phyloP scores from a whole-genome alignment of 1,140 invertebrate genomes.

The Scaptomyza graminum region DNA sequence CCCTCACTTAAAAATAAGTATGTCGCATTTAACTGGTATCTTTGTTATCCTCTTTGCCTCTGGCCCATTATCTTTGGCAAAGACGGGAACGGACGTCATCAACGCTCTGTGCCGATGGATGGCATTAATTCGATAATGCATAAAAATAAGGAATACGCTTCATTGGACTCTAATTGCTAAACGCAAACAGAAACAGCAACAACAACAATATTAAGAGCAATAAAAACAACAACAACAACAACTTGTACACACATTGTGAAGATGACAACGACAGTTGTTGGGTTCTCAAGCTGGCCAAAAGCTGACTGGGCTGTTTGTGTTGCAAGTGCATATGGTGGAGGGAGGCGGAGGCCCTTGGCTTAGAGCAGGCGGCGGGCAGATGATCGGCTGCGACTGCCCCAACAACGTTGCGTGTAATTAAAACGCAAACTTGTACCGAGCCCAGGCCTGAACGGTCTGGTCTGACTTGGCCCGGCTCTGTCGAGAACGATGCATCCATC shows the following conservation, averaged over 20 bases:
- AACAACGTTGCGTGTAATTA: slow-evolving; percentile 77
- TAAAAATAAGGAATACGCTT: slow-evolving; percentile 80
- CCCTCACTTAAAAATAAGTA: neutral
- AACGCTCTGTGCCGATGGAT: slow-evolving; percentile 59
- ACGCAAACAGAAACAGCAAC: slow-evolving; percentile 63
- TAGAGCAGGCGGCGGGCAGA: slow-evolving; percentile 23
- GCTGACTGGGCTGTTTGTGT: neutral
- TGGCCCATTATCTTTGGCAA: slow-evolving; percentile 19
- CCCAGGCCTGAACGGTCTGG: neutral
- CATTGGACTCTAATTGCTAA: slow-evolving; percentile 80
- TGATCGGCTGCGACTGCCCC: slow-evolving; percentile 43
- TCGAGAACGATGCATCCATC: slow-evolving; percentile 1
- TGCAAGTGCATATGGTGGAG: slow-evolving; percentile 50
- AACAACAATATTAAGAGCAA: slow-evolving; percentile 11
- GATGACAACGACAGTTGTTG: slow-evolving; percentile 48
- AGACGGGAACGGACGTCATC: slow-evolving; percentile 26
- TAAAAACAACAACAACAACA: slow-evolving; percentile 25
- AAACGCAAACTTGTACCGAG: slow-evolving; percentile 68
- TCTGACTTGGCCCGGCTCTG: neutral
- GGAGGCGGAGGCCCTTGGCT: slow-evolving; percentile 33
- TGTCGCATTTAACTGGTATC: neutral
- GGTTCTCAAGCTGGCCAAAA: slow-evolving; percentile 25
- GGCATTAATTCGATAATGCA: slow-evolving; percentile 81
- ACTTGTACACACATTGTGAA: slow-evolving; percentile 17
- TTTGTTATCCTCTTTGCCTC: neutral